Evolutionary conservation across 2,113 vertebrate genomes (phyloP), one percentile per base, ranked within the genome.

Genomic region (Pseudorhombus dupliciocellatus): DNA sequence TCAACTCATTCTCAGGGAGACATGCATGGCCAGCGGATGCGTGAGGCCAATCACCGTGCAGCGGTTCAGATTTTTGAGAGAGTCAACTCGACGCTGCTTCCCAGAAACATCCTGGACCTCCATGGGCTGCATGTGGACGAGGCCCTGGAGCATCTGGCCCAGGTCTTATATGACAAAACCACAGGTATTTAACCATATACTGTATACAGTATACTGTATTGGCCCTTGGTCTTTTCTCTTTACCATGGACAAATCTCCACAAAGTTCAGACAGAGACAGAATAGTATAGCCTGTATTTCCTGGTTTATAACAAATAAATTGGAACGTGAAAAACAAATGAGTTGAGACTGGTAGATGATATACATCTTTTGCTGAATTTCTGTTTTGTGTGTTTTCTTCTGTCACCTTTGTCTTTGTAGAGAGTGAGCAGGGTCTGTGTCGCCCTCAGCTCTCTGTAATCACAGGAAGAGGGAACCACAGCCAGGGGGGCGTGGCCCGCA

Each of bases 401-500:
- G 86, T 25, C 26, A 42, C 81, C 90, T 92, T 73, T 86, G 79
- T 93, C 20, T 88, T 89, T 57, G 85, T 89, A 98, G 98, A 96
- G 24, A 94, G 89, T 86, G 94, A 94, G 83, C 95, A 93, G 90
- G 86, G 87, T 70, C 93, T 94, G 12, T 96, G 97, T 67, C 94
- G 93, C 84, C 92, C 96, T 1, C 95, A 96, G 86, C 94, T 99
- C 52, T 96, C 86, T 75, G 94, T 99, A 87, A 98, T 99, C 92
- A 99, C 98, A 67, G 98, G 98, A 90, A 96, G 95, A 94, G 98
- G 98, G 91, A 98, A 95, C 93, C 97, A 95, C 93, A 99, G 98
- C 88, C 96, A 96, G 84, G 97, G 98, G 90, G 96, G 97, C 63
- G 94, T 99, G 82, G 96, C 98, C 86, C 96, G 97, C 77, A 96